These are phyloP conservation scores for Resseliella maxima DNA, from an alignment of 2,888 invertebrate species.

Conservation along the genomic window DNA sequence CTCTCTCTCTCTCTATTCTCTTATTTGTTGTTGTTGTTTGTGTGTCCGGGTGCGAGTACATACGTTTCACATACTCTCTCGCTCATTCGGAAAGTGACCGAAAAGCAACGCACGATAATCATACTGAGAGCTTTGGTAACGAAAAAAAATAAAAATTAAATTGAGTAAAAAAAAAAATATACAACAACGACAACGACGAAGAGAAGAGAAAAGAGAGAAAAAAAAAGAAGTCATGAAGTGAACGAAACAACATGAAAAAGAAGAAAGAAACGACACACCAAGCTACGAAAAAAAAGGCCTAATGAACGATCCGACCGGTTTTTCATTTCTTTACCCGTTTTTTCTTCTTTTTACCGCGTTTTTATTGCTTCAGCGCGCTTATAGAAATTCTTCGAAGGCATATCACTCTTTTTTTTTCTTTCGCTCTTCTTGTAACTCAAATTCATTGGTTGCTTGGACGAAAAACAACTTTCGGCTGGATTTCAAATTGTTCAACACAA, in stretches of 20 bases:
- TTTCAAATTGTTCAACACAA: background rate
- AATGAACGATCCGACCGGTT: constrained; percentile 54
- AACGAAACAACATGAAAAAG: constrained; percentile 4
- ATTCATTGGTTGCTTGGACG: background rate
- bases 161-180: background rate
- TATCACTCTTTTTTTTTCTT: background rate
- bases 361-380: constrained; percentile 34
- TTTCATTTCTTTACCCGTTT: constrained; percentile 46
- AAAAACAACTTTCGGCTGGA: constrained; percentile 46
- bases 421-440: background rate
- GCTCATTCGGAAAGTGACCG: background rate
- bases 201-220: background rate
- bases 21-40: constrained; percentile 4
- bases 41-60: constrained; percentile 28
- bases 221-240: constrained; percentile 33
- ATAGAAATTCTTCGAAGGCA: constrained; percentile 52
- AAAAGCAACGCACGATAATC: constrained; percentile 49
- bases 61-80: background rate
- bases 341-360: constrained; percentile 37
- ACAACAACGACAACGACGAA: background rate
- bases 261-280: constrained; percentile 54
- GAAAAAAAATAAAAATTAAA: background rate
- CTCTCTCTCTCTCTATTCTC: no score
- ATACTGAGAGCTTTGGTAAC: constrained; percentile 1
- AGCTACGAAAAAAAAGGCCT: constrained; percentile 44